These are phyloP conservation scores for Mastomys natalensis DNA, from an alignment of 2,113 vertebrate species.

Conservation along the genomic window DNA sequence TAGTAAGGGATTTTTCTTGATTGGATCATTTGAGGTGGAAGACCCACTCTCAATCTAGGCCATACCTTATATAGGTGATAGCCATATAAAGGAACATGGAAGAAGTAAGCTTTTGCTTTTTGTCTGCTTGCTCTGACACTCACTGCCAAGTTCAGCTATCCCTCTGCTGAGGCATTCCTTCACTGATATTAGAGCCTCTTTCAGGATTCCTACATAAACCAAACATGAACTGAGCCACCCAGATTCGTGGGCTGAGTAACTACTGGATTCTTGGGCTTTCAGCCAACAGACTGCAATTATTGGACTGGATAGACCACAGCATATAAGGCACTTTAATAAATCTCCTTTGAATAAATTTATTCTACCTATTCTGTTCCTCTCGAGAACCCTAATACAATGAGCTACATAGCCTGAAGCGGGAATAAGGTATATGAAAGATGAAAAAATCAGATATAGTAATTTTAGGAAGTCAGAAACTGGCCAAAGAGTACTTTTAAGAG, in stretches of 20 bases:
- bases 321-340: background rate
- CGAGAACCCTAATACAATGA: background rate
- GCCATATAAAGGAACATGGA: background rate
- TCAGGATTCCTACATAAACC: background rate
- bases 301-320: background rate
- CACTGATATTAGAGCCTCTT: background rate
- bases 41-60: background rate
- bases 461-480: background rate
- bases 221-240: background rate
- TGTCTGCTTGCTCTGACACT: background rate
- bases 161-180: background rate
- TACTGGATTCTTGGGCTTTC: background rate
- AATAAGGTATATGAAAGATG: background rate
- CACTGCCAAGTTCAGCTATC: background rate
- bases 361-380: background rate
- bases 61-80: background rate
- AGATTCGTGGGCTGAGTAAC: background rate
- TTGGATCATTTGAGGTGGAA: background rate
- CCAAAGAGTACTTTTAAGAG: conserved; percentile 7
- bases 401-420: background rate
- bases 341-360: background rate
- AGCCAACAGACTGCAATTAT: background rate
- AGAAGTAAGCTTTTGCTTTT: background rate
- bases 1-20: background rate
- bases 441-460: background rate